These are phyloP conservation scores for Mus spicilegus DNA, from an alignment of 2,113 vertebrate species.

Conservation along the genomic window DNA sequence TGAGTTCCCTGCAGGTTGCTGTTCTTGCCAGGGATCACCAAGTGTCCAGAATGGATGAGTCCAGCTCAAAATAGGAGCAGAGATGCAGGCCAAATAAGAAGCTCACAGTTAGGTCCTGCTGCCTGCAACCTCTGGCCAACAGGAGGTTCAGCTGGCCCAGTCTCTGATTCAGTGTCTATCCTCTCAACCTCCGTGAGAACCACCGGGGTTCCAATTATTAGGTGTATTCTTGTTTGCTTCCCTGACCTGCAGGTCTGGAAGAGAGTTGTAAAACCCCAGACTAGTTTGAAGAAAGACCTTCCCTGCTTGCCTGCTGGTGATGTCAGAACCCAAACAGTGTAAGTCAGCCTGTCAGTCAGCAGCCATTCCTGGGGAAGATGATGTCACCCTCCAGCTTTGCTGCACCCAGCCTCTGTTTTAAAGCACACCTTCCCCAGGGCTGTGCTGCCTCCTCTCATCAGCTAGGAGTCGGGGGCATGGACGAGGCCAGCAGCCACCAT, in stretches of 20 bases:
- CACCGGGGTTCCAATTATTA: neutral
- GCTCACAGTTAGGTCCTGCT: accelerated
- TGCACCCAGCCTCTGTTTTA: neutral
- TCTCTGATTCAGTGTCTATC: neutral
- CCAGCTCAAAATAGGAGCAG: neutral
- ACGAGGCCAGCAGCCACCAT: neutral
- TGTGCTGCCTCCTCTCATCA: neutral
- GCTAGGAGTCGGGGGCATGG: neutral
- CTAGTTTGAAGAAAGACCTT: neutral
- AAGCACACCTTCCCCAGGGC: neutral
- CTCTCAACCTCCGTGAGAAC: neutral
- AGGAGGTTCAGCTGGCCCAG: neutral
- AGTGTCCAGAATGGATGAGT: neutral
- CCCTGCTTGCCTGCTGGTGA: neutral
- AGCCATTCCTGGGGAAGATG: neutral
- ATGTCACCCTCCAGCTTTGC: too few relatives aligned
- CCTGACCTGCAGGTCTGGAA: neutral
- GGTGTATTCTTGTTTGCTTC: neutral
- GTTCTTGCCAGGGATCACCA: neutral
- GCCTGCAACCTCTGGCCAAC: neutral
- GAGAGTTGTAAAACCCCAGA: neutral
- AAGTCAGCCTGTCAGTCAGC: neutral
- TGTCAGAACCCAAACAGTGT: neutral
- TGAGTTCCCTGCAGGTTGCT: neutral
- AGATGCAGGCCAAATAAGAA: neutral